Base-by-base conservation (phyloP, 2,888 invertebrate genomes). In the Brassicogethes aeneus region DNA sequence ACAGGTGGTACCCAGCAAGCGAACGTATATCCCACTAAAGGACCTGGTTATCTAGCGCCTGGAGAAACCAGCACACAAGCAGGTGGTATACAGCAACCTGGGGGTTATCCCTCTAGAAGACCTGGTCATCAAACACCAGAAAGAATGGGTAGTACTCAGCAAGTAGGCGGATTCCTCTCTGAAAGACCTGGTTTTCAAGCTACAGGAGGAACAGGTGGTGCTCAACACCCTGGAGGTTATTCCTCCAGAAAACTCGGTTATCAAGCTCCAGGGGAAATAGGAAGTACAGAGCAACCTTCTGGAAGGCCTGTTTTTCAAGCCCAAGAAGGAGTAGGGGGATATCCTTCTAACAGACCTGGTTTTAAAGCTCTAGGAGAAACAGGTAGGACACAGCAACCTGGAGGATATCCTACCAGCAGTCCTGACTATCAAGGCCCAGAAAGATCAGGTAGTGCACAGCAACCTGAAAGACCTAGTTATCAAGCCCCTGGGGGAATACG, bases 341-440 rank as follows among this genome's bases (percentile, higher is more conserved):
- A 23, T 10, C 23, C 23, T 7, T 5, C 5, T 7, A 5, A 23
- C 5, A 10, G 23, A 23, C 23, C 23, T 23, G 23, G 10, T 7
- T 10, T 23, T 23, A 5, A 23, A 23, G 10, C 10, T 10, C 23
- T 10, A 5, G 23, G 23, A 23, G 23, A 10, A 23, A 5, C 23
- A 7, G 23, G 23, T 23, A 23, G 23, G 10, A 5, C 23, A 7
- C 23, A 23, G 10, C 5, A 10, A 10, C 23, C 23, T 23, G 32
- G 13, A 12, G 12, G 14, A 10, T 7, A 3, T 7, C 8, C 40
- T 48, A 49, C 49, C 56, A 36, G 55, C 57, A 39, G 23, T 7
- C 59, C 52, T 41, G 54, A 52, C 5, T 60, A 65, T 16, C 59
- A 61, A n/a, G 58, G 61, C 39, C 44, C 56, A 23, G 48, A 36